Base-by-base conservation (phyloP, 2,797 vertebrate species). In the Tinamus major region DNA sequence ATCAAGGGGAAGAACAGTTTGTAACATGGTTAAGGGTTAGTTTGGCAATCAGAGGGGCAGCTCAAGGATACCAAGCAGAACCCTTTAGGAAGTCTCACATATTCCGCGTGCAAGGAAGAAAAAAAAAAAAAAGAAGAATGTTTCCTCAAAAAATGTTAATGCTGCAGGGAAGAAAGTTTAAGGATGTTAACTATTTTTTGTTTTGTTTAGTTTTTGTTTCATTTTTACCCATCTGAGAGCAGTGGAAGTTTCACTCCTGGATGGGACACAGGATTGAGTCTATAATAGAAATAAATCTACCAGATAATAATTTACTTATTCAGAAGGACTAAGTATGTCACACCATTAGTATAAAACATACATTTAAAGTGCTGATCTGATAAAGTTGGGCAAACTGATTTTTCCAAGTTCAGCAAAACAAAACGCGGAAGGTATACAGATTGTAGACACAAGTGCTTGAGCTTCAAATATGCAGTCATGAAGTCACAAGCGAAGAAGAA, bases 241-340 rank as follows among this genome's bases (percentile, higher is more conserved):
- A 85, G 17, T 68, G 17, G 29, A 26, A 67, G 56, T 77, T 83
- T 87, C 37, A 41, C 63, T 53, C 56, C 44, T 49, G 37, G 21
- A 70, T 85, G 0, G 2, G 33, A 85, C 33, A 58, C 49, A 75
- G 0, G 0, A 9, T n/a, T 61, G 18, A 11, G 17, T 6, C 16
- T 6, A 33, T 80, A 55, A 37, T 2, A 81, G 23, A 85, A 90
- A 75, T 35, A 88, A 82, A 42, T 23, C 10, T 58, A 20, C 15
- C 14, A 58, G 37, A 42, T 14, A 70, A 31, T 62, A 33, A 33
- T 26, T 79, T 59, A 62, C 26, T 79, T 59, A 62, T 59, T 74
- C 39, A 49, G 44, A 49, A 84, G 39, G n/a, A 24, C 29, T 65
- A 65, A 71, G 35, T 67, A 48, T 51, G 70, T 64, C 21, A 44